A percentile compares a stretch with the other conserved stretches of the same genome.
phyloP scores from a whole-genome alignment of 2,797 vertebrate genomes.

The Pogonophryne albipinna region DNA sequence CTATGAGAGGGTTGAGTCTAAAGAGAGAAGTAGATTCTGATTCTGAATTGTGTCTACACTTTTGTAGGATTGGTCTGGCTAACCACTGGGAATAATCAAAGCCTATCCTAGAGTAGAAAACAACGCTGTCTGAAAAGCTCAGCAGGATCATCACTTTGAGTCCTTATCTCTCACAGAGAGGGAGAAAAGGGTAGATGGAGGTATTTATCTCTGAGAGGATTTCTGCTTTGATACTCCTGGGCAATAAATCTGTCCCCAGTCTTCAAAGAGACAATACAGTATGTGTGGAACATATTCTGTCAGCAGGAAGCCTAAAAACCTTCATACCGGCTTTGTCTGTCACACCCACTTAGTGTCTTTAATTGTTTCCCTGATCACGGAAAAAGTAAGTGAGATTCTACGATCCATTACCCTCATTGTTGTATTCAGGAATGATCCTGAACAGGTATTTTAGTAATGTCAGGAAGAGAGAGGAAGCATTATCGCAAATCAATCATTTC shows the following conservation, averaged over 20 bases:
- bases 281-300: slow-evolving; percentile 58
- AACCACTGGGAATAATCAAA: slow-evolving; percentile 43
- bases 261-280: slow-evolving; percentile 71
- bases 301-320: slow-evolving; percentile 44
- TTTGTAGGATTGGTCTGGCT: slow-evolving; percentile 17
- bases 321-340: slow-evolving; percentile 53
- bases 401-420: slow-evolving; percentile 35
- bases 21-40: not conserved
- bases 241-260: slow-evolving; percentile 71
- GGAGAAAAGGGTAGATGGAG: slow-evolving; percentile 44
- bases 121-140: slow-evolving; percentile 34
- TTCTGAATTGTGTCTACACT: slow-evolving; percentile 10
- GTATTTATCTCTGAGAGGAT: slow-evolving; percentile 71
- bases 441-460: slow-evolving; percentile 49
- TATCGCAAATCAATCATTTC: slow-evolving; percentile 80
- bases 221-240: slow-evolving; percentile 71
- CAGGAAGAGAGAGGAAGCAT: slow-evolving; percentile 72
- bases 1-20: not conserved
- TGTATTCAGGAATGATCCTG: slow-evolving; percentile 16
- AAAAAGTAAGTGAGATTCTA: slow-evolving; percentile 51
- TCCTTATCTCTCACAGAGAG: slow-evolving; percentile 55
- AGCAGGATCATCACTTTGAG: slow-evolving; percentile 38
- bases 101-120: slow-evolving; percentile 26
- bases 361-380: slow-evolving; percentile 60
- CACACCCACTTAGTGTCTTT: slow-evolving; percentile 44